Base-by-base conservation (phyloP, 2,888 invertebrate species). In the Catonia carolina region DNA sequence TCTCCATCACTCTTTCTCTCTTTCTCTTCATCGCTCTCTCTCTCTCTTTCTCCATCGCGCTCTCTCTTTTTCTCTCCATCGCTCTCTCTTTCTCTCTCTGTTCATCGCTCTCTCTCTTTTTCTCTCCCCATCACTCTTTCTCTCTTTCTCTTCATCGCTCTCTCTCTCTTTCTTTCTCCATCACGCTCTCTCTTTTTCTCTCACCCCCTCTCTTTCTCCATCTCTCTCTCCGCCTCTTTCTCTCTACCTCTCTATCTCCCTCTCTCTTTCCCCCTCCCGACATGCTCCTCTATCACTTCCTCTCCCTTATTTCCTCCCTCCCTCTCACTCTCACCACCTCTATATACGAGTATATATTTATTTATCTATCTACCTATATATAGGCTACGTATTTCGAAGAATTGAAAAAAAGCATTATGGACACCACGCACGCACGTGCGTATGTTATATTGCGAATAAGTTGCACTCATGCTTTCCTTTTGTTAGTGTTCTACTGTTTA, bases 111-210 rank as follows among this genome's bases (percentile, higher is more conserved):
- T 50, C 22, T 50, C 33, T 37, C 6, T 39, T 10, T 39, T 20
- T 57, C 49, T 49, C n/a, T 20, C 35, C 10, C 5, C 12, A 31
- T 57, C 23, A 49, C 33, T n/a, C 18, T 57, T 27, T 22, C 20
- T n/a, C 15, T 42, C 33, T 8, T 17, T n/a, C 39, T 20, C 23
- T 39, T 22, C 37, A n/a, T 18, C 20, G 17, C 45, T n/a, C 23
- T 37, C 49, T 20, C 27, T 36, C 51, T 48, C 37, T 27, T 60
- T 61, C 55, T 53, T 65, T 63, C 62, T 56, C 60, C n/a, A 59
- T 14, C 57, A 53, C 56, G 22, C 53, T 54, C 48, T 49, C 53
- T 55, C 49, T 47, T n/a, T 18, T 8, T 36, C 10, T 12, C 47
- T 41, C 18, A 41, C 48, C 23, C 55, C 41, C 39, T 48, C 49